Conservation (phyloP, 2,888 invertebrate species). For the Trissolcus brochymenae region DNA sequence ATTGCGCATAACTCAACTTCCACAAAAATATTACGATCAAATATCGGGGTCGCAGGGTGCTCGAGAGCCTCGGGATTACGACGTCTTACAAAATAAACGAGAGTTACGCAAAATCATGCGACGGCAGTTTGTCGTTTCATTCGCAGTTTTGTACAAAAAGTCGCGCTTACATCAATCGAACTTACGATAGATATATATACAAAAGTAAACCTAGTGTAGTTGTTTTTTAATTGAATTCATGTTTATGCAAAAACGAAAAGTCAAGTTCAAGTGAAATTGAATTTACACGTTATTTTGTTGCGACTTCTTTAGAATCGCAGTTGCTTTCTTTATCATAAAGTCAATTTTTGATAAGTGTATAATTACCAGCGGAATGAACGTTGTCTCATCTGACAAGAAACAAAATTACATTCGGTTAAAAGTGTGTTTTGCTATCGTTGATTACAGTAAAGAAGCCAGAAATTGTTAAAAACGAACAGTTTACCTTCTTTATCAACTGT, state of each 20-base stretch:
- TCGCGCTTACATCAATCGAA: constrained; percentile 51
- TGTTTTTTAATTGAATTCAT: constrained; percentile 11
- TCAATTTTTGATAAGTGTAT: constrained; percentile 12
- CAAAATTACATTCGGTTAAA: constrained; percentile 20
- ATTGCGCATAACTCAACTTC: constrained; percentile 34
- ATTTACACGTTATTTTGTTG: constrained; percentile 24
- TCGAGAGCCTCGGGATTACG: not conserved
- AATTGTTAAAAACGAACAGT: constrained; percentile 12
- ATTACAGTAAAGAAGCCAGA: constrained; percentile 8
- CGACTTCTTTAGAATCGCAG: constrained; percentile 40
- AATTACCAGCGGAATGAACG: constrained; percentile 53
- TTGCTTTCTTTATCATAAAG: constrained; percentile 13
- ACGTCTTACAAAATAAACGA: constrained; percentile 40
- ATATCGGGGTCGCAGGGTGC: too few species aligned
- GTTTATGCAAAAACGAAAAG: constrained; percentile 41
- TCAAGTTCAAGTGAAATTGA: constrained; percentile 40
- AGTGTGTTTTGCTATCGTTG: constrained; percentile 4
- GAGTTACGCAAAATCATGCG: constrained; percentile 45
- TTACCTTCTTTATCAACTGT: constrained; percentile 2
- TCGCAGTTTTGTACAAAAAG: constrained; percentile 55
- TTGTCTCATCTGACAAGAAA: constrained; percentile 52
- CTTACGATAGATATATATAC: constrained; percentile 56
- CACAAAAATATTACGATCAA: too few species aligned
- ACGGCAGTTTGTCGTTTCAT: constrained; percentile 53
- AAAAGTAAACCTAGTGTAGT: constrained; percentile 52